Percentiles rank a stretch among this genome's conserved stretches.
Evolutionary conservation across 2,888 invertebrate species (phyloP).

Genomic region (Lomographa bimaculata): DNA sequence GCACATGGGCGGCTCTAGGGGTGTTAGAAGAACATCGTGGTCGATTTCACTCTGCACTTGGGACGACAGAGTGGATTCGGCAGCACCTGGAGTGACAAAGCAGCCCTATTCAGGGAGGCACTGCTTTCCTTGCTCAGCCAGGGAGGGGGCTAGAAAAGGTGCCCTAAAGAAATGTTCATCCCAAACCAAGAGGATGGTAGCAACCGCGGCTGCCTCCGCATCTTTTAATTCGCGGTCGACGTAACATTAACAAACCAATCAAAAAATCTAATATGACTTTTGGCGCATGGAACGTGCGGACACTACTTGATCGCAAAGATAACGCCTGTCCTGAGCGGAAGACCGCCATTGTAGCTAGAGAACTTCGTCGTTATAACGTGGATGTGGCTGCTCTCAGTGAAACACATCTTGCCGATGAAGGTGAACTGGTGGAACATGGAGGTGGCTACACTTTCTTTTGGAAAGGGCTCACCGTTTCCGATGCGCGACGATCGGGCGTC

Average conservation of each 20-base stretch:
- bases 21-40: constrained; percentile 10
- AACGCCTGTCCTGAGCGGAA: too few species aligned
- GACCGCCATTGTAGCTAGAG: too few species aligned
- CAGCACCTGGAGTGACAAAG: constrained; percentile 24
- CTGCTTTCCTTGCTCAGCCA: constrained; percentile 33
- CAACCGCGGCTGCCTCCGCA: constrained; percentile 4
- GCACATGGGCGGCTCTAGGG: constrained; percentile 6
- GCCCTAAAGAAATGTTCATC: constrained; percentile 24
- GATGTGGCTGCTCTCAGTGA: constrained; percentile 38
- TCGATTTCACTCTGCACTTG: constrained; percentile 11
- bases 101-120: constrained; percentile 36
- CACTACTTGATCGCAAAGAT: constrained; percentile 33
- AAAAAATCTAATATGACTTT: constrained; percentile 5
- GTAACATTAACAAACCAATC: constrained; percentile 1
- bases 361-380: constrained; percentile 29
- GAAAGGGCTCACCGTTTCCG: constrained; percentile 24
- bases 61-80: constrained; percentile 10
- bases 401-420: constrained; percentile 36
- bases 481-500: constrained; percentile 25
- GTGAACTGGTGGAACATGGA: constrained; percentile 25
- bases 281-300: constrained; percentile 30
- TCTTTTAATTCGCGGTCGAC: not conserved
- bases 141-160: constrained; percentile 36
- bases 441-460: constrained; percentile 32
- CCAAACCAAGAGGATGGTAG: not conserved